phyloP scores from a whole-genome alignment of 1,140 invertebrate genomes.

The Capitella teleta region DNA sequence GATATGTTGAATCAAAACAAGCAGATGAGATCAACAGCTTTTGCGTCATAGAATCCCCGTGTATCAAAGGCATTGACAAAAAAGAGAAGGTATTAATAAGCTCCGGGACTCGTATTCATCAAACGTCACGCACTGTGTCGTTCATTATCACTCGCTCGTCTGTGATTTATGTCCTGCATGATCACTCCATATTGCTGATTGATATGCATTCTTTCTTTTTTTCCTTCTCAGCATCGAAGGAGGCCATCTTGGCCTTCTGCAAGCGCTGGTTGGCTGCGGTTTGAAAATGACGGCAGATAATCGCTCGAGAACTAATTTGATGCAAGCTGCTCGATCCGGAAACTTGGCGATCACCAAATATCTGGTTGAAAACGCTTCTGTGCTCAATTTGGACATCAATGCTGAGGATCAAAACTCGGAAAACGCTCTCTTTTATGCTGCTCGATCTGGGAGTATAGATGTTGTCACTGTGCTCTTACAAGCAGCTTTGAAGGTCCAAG shows the following conservation, averaged over 20 bases:
- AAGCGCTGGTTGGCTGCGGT: slow-evolving; percentile 9
- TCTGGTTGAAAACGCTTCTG: slow-evolving; percentile 5
- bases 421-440: slow-evolving; percentile 14
- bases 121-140: too few relatives aligned
- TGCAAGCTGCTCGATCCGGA: slow-evolving; percentile 11
- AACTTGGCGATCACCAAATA: slow-evolving; percentile 9
- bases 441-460: neutral
- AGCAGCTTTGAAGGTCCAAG: neutral
- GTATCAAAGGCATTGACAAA: too few relatives aligned
- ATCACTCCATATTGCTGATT: too few relatives aligned
- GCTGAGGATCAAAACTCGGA: slow-evolving; percentile 10
- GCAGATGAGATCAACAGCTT: too few relatives aligned
- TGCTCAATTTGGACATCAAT: slow-evolving; percentile 5
- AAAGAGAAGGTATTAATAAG: too few relatives aligned
- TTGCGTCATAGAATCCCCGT: too few relatives aligned
- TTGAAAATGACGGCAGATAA: slow-evolving; percentile 3
- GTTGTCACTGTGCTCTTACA: neutral
- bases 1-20: too few relatives aligned
- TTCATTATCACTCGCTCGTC: too few relatives aligned
- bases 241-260: slow-evolving; percentile 8
- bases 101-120: too few relatives aligned
- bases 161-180: too few relatives aligned
- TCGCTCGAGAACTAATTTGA: slow-evolving; percentile 9
- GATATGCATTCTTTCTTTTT: neutral
- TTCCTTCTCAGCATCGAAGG: slow-evolving; percentile 9